Conservation (phyloP, 2,113 vertebrate species). For the Xerus inauris region DNA sequence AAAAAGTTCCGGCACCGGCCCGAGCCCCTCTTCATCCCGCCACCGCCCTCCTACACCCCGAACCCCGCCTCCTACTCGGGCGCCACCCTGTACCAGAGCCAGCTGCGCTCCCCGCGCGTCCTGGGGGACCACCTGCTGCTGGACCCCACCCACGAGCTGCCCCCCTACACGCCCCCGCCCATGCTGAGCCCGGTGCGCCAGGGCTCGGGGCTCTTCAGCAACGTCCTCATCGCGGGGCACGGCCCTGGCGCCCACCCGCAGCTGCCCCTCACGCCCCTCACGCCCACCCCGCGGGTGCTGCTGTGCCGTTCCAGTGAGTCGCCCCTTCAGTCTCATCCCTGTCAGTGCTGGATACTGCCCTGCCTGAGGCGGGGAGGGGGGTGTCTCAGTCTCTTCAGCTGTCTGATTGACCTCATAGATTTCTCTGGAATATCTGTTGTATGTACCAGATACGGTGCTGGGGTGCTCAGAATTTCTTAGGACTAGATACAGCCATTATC, state of each 20-base stretch:
- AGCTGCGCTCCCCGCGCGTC: constrained; percentile 89
- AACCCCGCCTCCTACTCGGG: constrained; percentile 84
- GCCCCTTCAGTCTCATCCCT: background rate
- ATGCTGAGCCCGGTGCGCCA: constrained; percentile 94
- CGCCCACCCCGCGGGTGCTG: constrained; percentile 87
- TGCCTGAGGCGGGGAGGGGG: too few relatives aligned
- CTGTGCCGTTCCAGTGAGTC: constrained; percentile 90
- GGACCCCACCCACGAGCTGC: constrained; percentile 83
- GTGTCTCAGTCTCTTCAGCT: rapidly evolving
- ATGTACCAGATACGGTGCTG: background rate
- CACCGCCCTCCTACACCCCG: constrained; percentile 86
- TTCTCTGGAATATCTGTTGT: background rate
- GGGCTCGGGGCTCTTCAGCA: constrained; percentile 93
- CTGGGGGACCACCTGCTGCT: constrained; percentile 87
- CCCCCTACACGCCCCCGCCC: constrained; percentile 91
- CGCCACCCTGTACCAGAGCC: constrained; percentile 92
- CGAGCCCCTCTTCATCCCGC: constrained; percentile 92
- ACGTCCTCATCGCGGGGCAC: constrained; percentile 83
- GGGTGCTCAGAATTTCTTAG: background rate
- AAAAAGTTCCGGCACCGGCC: constrained; percentile 90
- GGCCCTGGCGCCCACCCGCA: constrained; percentile 81
- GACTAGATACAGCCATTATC: rapidly evolving
- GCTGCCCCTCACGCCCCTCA: constrained; percentile 88
- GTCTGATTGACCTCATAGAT: background rate
- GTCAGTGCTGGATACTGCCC: background rate